Percentiles rank a stretch among this genome's conserved stretches.
phyloP scores from a whole-genome alignment of 2,888 invertebrate genomes.

The Ellobium chinense region DNA sequence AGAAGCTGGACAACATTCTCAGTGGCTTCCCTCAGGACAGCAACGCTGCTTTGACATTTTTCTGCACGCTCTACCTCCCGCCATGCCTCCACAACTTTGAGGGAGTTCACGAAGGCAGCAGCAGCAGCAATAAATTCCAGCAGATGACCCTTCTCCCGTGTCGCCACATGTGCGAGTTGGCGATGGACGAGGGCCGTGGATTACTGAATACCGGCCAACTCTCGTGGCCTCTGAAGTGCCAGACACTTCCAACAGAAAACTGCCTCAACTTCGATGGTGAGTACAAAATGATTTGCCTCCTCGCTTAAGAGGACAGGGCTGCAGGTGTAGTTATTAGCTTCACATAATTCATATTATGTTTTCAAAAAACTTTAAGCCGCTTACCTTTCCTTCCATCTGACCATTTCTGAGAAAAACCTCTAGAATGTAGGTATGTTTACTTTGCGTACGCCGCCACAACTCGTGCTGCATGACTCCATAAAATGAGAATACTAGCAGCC shows the following conservation, averaged over 20 bases:
- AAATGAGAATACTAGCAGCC: too few relatives aligned
- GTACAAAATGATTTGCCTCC: background rate
- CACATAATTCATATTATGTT: too few relatives aligned
- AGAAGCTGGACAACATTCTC: background rate
- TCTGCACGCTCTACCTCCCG: background rate
- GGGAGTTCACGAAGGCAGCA: background rate
- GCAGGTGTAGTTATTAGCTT: background rate
- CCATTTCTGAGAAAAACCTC: too few relatives aligned
- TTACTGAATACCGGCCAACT: background rate
- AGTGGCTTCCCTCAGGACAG: background rate
- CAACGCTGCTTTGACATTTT: background rate
- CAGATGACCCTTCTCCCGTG: background rate
- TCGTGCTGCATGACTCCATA: too few relatives aligned
- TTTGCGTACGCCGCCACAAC: too few relatives aligned
- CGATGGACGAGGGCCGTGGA: background rate
- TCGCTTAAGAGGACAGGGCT: conserved; percentile 88
- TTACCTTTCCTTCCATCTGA: too few relatives aligned
- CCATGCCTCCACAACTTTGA: background rate
- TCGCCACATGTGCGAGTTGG: background rate
- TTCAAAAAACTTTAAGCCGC: too few relatives aligned
- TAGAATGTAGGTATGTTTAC: too few relatives aligned
- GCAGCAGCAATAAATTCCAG: too few relatives aligned
- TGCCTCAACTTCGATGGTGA: background rate
- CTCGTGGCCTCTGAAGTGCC: background rate
- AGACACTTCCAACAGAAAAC: conserved; percentile 18